These are phyloP conservation scores for Geotrypetes seraphini DNA, from an alignment of 2,797 vertebrate genomes.

Conservation along the genomic window DNA sequence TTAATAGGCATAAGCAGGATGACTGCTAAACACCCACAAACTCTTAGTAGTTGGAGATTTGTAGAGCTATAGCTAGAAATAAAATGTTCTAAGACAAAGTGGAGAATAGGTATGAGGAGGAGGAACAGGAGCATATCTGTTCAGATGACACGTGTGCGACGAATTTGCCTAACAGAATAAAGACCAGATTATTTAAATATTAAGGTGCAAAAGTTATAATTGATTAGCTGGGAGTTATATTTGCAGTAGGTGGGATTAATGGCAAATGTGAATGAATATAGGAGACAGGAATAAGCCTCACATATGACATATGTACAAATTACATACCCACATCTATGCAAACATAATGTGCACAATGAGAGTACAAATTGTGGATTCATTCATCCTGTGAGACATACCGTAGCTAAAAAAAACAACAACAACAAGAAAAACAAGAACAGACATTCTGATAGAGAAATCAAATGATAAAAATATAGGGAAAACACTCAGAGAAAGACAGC, in stretches of 20 bases:
- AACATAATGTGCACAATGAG: too few species aligned
- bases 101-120: constrained; percentile 26
- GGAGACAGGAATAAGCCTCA: constrained; percentile 34
- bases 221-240: constrained; percentile 38
- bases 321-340: too few species aligned
- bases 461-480: too few species aligned
- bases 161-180: constrained; percentile 45
- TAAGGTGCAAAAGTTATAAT: constrained; percentile 30
- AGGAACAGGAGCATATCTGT: constrained; percentile 36
- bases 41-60: too few species aligned
- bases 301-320: constrained; percentile 33
- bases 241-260: constrained; percentile 27
- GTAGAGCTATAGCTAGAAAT: too few species aligned
- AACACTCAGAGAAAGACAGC: too few species aligned
- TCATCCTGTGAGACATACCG: too few species aligned
- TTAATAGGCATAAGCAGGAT: too few species aligned
- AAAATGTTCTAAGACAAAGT: too few species aligned
- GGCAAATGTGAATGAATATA: constrained; percentile 26
- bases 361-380: too few species aligned
- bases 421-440: constrained; percentile 42
- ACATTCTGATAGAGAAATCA: constrained; percentile 40
- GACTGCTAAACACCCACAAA: too few species aligned
- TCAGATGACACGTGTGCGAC: constrained; percentile 52
- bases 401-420: too few species aligned
- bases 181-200: constrained; percentile 34